Base-by-base conservation (phyloP, 2,888 invertebrate species). In the Eupeodes latifasciatus region DNA sequence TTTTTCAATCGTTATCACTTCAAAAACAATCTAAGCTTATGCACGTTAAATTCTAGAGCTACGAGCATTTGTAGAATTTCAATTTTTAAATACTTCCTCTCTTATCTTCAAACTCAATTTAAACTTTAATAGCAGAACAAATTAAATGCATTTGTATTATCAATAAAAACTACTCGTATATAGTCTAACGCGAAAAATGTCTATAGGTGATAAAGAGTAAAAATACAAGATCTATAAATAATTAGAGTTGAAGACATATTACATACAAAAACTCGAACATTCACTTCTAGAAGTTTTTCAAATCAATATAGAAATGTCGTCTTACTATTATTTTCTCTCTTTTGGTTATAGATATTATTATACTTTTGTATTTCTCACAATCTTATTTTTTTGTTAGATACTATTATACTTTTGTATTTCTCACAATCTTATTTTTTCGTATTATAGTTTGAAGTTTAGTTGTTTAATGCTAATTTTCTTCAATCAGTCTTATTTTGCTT, bases 131-230 rank as follows among this genome's bases (percentile, higher is more conserved):
- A 59, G 34, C 1, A 14, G 9, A 7, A 75, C 47, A 61, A 74
- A 57, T 67, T 67, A 16, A 19, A 12, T 66, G 57, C 66, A 81
- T 69, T 76, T 81, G 53, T 47, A 55, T 76, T 19, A 69, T 69
- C 1, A 77, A 55, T n/a, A 53, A 34, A 34, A 40, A n/a, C 64
- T 4, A 9, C 0, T 34, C 14, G 5, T 6, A 14, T 59, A 3
- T 14, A 9, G 59, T 59, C 9, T 59, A 59, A 34, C 0, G 59
- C 9, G 14, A 36, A 0, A 36, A 3, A 59, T 9, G 34, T 59
- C n/a, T n/a, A 59, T 7, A 59, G 14, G 9, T 36, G 7, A 59
- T 12, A 57, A 2, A 1, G 40, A 9, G 16, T 53, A 53, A 19
- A 9, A 19, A 53, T 10, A 3, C 1, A 10, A 53, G 12, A 11